Conservation (phyloP, 2,888 invertebrate species). For the Nasonovia ribisnigri region DNA sequence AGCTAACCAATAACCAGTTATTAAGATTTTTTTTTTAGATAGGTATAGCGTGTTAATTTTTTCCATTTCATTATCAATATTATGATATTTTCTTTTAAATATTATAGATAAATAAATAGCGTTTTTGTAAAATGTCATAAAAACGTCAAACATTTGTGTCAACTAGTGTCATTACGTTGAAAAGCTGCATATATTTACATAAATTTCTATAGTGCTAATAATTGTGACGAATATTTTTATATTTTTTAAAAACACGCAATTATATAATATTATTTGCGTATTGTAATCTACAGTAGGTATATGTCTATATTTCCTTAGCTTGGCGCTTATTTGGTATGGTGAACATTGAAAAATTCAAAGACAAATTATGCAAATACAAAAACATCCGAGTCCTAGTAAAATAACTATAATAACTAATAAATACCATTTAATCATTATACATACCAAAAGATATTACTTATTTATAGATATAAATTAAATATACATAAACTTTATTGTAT, state of each 20-base stretch:
- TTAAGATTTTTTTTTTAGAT: neutral
- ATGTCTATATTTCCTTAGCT: no score
- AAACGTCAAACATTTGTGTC: neutral
- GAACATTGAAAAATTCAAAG: neutral
- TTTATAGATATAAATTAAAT: neutral
- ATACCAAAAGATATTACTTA: neutral
- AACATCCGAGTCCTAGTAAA: neutral
- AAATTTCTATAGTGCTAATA: neutral
- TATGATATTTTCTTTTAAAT: neutral
- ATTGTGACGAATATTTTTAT: neutral
- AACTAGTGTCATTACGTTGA: neutral
- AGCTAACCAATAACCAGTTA: neutral
- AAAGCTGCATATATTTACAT: neutral
- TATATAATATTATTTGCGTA: neutral
- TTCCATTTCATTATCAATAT: neutral
- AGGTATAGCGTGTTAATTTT: neutral
- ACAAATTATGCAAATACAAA: neutral
- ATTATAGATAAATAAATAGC: neutral
- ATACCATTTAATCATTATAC: neutral
- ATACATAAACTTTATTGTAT: neutral
- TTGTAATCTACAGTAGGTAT: no score
- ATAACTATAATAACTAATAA: neutral
- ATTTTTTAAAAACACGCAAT: neutral
- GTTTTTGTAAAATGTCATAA: neutral
- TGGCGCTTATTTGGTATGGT: neutral